Conservation (phyloP, 2,888 invertebrate genomes). For the Pogonocherus hispidulus region DNA sequence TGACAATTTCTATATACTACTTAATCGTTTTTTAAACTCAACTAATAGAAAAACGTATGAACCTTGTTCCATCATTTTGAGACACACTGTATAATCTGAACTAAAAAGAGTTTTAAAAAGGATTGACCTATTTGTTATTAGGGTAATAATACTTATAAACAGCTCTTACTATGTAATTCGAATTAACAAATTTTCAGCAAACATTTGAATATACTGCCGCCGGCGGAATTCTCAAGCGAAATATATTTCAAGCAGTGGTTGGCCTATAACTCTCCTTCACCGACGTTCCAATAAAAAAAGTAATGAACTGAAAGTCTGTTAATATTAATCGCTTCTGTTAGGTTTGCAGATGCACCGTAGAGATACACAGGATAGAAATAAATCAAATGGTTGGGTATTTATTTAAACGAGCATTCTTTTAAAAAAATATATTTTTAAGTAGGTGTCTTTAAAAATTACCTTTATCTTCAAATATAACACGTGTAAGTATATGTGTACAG, state of each 20-base stretch:
- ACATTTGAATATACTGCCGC: background rate
- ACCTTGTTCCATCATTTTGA: too few relatives aligned
- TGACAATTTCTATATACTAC: too few relatives aligned
- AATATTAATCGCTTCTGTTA: background rate
- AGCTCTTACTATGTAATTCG: background rate
- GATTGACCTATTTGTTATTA: too few relatives aligned
- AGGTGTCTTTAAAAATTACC: too few relatives aligned
- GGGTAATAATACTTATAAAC: too few relatives aligned
- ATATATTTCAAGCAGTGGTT: conserved; percentile 3
- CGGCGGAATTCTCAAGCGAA: background rate
- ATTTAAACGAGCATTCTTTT: background rate
- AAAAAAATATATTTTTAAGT: too few relatives aligned
- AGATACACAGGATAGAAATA: background rate
- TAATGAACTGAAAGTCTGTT: background rate
- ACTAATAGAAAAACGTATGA: too few relatives aligned
- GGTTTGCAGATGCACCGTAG: background rate
- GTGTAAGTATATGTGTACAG: too few relatives aligned
- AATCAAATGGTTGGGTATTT: background rate
- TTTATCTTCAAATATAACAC: too few relatives aligned
- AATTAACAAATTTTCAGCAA: background rate
- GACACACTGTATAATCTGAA: too few relatives aligned
- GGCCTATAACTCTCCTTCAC: background rate
- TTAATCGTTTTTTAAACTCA: too few relatives aligned
- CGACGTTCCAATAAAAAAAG: background rate
- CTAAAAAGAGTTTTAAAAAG: too few relatives aligned